Evolutionary conservation across 1,140 invertebrate species (phyloP), one percentile per base, ranked within the genome.

Genomic region (Microplitis mediator): DNA sequence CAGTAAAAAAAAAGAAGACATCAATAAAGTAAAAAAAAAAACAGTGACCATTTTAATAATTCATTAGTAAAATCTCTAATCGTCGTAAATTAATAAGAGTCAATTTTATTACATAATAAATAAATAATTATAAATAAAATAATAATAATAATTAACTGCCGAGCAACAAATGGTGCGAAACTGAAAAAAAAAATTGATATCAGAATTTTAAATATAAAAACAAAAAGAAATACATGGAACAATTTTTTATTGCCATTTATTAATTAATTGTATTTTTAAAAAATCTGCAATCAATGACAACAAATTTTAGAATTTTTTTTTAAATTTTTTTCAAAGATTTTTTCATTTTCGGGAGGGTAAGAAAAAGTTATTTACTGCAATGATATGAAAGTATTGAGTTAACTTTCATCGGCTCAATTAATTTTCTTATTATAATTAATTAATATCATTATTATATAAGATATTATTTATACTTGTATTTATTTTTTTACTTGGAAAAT

Each of bases 11-110:
- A 23, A 23, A 23, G 23, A 2, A 23, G 23, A 23, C 23, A 23
- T 23, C 23, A 23, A 23, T 23, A 23, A 23, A 23, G 2, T 23
- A 23, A 23, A 23, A 23, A 23, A 23, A 6, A 51, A 51, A 3
- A 11, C n/a, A 3, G 4, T 62, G 69, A 71, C 51, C 62, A 71
- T 64, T 65, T 71, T 54, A 71, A 14, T 71, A 31, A 71, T 71
- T 32, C 16, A 61, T 13, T 61, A 71, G 50, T 71, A 71, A n/a
- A 13, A 6, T 45, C 39, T 45, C 50, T 23, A 23, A 23, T 23
- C 23, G 52, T 23, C n/a, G 62, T 51, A 51, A 50, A 71, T 60
- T 56, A 62, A 69, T 61, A 69, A 69, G 60, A 71, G 58, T 71
- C 67, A 60, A 69, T 71, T 63, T 45, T 14, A 31, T 8, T 45